Conservation (phyloP, 1,140 invertebrate species). For the Trichonephila inaurata region DNA sequence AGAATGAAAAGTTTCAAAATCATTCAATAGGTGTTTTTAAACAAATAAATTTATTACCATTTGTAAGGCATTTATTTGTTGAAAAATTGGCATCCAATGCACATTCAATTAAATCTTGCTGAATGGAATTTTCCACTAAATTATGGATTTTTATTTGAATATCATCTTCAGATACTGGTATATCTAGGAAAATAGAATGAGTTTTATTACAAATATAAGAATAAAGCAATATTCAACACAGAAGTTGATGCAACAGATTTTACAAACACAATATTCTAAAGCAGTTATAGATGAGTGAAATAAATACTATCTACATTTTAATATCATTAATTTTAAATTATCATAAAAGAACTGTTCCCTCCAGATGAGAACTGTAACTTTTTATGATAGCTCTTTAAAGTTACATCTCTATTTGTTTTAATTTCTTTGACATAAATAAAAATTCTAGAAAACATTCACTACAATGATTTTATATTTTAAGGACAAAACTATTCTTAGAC, state of each 20-base stretch:
- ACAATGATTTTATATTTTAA: too few species aligned
- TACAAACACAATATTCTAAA: not conserved
- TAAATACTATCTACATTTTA: not conserved
- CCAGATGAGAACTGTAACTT: too few species aligned
- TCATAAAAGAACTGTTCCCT: not conserved
- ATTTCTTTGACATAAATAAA: too few species aligned
- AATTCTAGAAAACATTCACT: too few species aligned
- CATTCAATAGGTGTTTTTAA: too few species aligned
- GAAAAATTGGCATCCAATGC: not conserved
- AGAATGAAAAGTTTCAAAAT: too few species aligned
- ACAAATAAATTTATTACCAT: conserved; percentile 4
- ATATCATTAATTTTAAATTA: too few species aligned
- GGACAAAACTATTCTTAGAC: too few species aligned
- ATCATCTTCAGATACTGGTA: not conserved
- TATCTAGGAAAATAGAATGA: not conserved
- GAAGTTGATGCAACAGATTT: not conserved
- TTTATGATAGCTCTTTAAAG: too few species aligned
- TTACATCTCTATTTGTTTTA: too few species aligned
- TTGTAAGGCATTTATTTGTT: not conserved
- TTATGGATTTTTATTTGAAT: not conserved
- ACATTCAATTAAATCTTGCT: conserved; percentile 53
- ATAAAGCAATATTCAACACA: not conserved
- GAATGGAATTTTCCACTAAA: conserved; percentile 17
- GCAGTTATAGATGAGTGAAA: not conserved
- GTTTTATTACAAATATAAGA: not conserved